Conservation (phyloP, 2,797 vertebrate genomes). For the Chiloscyllium punctatum region DNA sequence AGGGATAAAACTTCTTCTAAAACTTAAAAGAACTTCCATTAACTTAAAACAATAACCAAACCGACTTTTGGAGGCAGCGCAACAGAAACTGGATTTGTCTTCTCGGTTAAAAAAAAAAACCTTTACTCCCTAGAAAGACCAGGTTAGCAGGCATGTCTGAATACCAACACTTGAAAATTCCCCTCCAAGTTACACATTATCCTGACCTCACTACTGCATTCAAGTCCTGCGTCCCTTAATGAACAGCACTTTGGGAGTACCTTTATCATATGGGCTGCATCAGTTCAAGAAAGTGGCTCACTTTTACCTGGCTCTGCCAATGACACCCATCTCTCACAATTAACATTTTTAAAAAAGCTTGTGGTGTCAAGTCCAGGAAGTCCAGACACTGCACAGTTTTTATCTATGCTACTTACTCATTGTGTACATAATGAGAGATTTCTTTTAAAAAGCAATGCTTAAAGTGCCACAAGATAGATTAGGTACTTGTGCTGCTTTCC, state of each 20-base stretch:
- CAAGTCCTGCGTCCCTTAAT: background rate
- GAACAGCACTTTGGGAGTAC: background rate
- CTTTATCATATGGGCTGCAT: background rate
- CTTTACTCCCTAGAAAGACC: background rate
- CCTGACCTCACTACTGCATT: background rate
- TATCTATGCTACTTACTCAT: background rate
- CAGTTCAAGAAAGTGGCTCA: background rate
- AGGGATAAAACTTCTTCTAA: background rate
- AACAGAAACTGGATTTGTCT: background rate
- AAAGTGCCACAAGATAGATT: background rate
- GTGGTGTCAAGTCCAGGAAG: background rate
- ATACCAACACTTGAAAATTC: background rate
- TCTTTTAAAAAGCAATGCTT: background rate
- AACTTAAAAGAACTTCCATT: background rate
- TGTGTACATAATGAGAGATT: background rate
- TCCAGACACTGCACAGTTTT: background rate
- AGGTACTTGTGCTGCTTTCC: background rate
- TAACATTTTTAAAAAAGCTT: background rate
- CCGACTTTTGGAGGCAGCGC: background rate
- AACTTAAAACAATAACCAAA: background rate
- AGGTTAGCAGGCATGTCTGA: background rate
- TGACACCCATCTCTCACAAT: background rate
- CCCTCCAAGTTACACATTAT: background rate
- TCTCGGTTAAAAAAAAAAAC: background rate
- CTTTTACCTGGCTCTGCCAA: background rate